These are phyloP conservation scores for Microtus californicus DNA, from an alignment of 2,797 vertebrate genomes.

Conservation along the genomic window DNA sequence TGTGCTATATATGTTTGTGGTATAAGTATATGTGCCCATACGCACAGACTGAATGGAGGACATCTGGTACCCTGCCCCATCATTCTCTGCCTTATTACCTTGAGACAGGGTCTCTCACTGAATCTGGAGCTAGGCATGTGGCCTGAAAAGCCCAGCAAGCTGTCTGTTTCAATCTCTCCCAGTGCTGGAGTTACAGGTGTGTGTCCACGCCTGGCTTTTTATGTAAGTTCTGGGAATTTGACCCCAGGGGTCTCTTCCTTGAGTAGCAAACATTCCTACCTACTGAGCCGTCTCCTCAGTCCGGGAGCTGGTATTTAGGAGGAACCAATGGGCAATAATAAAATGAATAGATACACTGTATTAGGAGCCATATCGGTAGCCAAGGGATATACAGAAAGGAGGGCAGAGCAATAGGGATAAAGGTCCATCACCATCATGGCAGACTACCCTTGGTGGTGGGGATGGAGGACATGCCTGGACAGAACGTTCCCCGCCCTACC, in stretches of 20 bases:
- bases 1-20: not conserved
- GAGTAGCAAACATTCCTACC: not conserved
- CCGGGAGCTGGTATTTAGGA: not conserved
- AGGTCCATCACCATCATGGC: not conserved
- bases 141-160: not conserved
- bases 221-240: not conserved
- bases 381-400: not conserved
- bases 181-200: not conserved
- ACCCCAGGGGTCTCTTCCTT: not conserved
- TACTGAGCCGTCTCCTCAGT: not conserved
- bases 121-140: not conserved
- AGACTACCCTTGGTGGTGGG: not conserved
- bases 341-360: not conserved
- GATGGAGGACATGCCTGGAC: not conserved
- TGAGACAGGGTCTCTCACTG: not conserved
- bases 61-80: too few species aligned
- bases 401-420: not conserved
- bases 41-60: not conserved
- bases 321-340: not conserved
- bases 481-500: constrained; percentile 79
- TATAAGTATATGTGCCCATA: not conserved
- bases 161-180: not conserved
- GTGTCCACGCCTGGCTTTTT: not conserved
- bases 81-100: not conserved
- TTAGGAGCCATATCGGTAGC: not conserved